phyloP scores from a whole-genome alignment of 2,888 invertebrate genomes.

The Alloscopus bannaensis region DNA sequence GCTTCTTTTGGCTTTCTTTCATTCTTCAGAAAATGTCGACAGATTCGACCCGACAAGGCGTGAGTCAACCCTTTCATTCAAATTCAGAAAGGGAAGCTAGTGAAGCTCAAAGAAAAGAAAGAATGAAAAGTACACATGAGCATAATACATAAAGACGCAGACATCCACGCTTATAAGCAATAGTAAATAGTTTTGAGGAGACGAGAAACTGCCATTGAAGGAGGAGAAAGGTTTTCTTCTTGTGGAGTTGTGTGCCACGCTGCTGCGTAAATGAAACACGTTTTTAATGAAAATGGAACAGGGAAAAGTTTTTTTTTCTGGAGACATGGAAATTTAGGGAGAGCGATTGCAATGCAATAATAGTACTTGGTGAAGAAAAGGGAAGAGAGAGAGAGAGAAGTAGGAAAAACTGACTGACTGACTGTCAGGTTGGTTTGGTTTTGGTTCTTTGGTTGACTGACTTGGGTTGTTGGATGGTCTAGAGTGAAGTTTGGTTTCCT shows the following conservation, averaged over 20 bases:
- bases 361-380: too few species aligned
- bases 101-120: conserved; percentile 58
- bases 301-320: conserved; percentile 44
- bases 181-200: neutral
- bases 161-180: conserved; percentile 21
- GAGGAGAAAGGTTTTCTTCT: conserved; percentile 39
- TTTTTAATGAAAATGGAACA: conserved; percentile 63
- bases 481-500: conserved; percentile 61
- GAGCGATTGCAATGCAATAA: conserved; percentile 25
- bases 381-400: too few species aligned
- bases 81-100: conserved; percentile 59
- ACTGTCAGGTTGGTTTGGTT: conserved; percentile 62
- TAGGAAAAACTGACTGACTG: conserved; percentile 63
- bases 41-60: conserved; percentile 63
- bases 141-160: neutral
- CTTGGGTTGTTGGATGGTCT: conserved; percentile 56
- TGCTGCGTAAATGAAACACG: conserved; percentile 54
- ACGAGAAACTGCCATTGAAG: conserved; percentile 22
- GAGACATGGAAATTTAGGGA: conserved; percentile 38
- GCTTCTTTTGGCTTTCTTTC: conserved; percentile 28
- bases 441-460: conserved; percentile 61
- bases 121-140: conserved; percentile 47
- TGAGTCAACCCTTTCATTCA: conserved; percentile 64
- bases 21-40: conserved; percentile 60
- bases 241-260: too few species aligned